These are phyloP conservation scores for Cephalopachus bancanus DNA, from an alignment of 2,797 vertebrate genomes.

Conservation along the genomic window DNA sequence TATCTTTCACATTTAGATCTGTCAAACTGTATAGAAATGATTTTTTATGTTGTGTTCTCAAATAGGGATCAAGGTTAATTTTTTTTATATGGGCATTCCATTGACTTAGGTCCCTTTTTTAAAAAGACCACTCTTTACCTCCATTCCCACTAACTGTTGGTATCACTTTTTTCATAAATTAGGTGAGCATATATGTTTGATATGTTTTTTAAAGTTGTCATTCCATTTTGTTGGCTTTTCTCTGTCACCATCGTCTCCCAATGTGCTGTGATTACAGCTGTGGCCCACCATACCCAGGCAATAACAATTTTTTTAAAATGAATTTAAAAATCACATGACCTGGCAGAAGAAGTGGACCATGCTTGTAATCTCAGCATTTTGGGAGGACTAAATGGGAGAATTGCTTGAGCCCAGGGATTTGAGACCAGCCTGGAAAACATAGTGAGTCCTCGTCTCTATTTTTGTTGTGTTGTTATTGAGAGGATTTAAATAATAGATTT, in stretches of 20 bases:
- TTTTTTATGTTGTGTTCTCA: background rate
- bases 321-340: background rate
- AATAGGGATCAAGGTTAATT: background rate
- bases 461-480: no score
- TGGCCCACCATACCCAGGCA: background rate
- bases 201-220: background rate
- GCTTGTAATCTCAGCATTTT: no score
- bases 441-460: no score
- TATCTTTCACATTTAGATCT: background rate
- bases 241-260: background rate
- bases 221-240: no score
- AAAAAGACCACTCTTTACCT: no score
- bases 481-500: no score
- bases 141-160: no score
- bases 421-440: no score
- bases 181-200: background rate
- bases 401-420: no score
- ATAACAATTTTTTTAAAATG: no score
- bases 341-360: background rate
- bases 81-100: background rate
- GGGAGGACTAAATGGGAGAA: rapidly evolving
- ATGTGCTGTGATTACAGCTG: background rate
- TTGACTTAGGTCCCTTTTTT: background rate
- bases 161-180: background rate
- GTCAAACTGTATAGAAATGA: background rate